These are phyloP conservation scores for Ochropacha duplaris DNA, from an alignment of 2,888 invertebrate genomes.

Conservation along the genomic window DNA sequence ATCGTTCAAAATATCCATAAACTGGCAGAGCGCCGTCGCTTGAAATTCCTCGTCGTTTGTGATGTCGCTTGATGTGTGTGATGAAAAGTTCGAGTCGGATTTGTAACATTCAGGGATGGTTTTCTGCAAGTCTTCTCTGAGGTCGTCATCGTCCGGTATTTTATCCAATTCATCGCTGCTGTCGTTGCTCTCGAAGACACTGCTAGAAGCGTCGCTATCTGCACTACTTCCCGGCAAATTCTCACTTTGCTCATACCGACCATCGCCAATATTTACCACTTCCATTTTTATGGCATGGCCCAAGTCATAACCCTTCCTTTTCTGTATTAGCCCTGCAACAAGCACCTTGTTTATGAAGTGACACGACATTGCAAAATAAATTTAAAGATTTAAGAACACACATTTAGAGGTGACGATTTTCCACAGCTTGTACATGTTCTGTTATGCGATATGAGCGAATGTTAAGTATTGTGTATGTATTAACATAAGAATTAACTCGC, in stretches of 20 bases:
- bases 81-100: slow-evolving; percentile 73
- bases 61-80: slow-evolving; percentile 65
- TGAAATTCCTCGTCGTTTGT: slow-evolving; percentile 77
- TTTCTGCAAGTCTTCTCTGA: slow-evolving; percentile 72
- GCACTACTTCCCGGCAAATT: slow-evolving; percentile 61
- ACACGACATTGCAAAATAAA: slow-evolving; percentile 17
- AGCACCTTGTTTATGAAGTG: slow-evolving; percentile 30
- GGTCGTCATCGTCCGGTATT: slow-evolving; percentile 67
- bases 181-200: slow-evolving; percentile 58
- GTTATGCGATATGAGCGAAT: slow-evolving; percentile 29
- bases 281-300: slow-evolving; percentile 78
- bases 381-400: slow-evolving; percentile 36
- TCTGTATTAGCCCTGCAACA: slow-evolving; percentile 69
- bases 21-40: slow-evolving; percentile 74
- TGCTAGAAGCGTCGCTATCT: slow-evolving; percentile 67
- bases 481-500: slow-evolving; percentile 56
- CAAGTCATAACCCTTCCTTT: slow-evolving; percentile 71
- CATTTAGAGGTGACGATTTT: slow-evolving; percentile 63
- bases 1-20: slow-evolving; percentile 82
- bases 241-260: slow-evolving; percentile 66
- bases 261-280: slow-evolving; percentile 66
- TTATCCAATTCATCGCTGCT: slow-evolving; percentile 64
- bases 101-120: slow-evolving; percentile 75
- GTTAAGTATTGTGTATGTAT: slow-evolving; percentile 35
- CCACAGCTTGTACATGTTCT: slow-evolving; percentile 67